Evolutionary conservation across 2,113 vertebrate species (phyloP).

Genomic region (Jaculus jaculus): DNA sequence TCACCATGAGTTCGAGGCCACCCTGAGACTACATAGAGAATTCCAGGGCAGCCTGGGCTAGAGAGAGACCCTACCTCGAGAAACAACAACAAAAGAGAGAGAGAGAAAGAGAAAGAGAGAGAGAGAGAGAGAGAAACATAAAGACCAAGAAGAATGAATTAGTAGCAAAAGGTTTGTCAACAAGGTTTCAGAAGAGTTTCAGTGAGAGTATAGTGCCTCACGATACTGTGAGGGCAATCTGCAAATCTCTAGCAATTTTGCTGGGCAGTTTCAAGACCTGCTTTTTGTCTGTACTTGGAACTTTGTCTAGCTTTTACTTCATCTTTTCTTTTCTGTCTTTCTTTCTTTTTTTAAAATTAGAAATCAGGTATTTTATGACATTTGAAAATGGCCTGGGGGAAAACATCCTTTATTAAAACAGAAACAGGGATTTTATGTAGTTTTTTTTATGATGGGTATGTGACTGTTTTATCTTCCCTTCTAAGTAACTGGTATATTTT

Average conservation of each 20-base stretch:
- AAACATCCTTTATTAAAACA: not conserved
- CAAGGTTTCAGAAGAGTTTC: not conserved
- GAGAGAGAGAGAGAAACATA: no score
- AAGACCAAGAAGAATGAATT: not conserved
- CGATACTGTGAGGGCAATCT: not conserved
- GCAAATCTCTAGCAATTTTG: not conserved
- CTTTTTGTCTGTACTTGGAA: not conserved
- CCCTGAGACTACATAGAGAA: no score
- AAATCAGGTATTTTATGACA: slow-evolving; percentile 4
- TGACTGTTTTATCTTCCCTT: not conserved
- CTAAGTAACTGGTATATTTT: not conserved
- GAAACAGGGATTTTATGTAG: not conserved
- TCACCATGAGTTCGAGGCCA: no score
- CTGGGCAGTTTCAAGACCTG: not conserved
- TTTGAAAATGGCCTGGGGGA: not conserved
- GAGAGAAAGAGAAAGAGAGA: no score
- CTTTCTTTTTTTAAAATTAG: not conserved
- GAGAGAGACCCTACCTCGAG: no score
- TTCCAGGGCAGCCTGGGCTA: no score
- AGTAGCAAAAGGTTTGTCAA: not conserved
- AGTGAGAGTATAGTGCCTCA: not conserved
- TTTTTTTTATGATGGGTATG: not conserved
- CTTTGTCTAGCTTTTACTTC: slow-evolving; percentile 29
- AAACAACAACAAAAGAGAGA: no score
- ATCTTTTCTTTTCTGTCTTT: not conserved